Conservation (phyloP, 2,113 vertebrate species). For the Aleadryas rufinucha region DNA sequence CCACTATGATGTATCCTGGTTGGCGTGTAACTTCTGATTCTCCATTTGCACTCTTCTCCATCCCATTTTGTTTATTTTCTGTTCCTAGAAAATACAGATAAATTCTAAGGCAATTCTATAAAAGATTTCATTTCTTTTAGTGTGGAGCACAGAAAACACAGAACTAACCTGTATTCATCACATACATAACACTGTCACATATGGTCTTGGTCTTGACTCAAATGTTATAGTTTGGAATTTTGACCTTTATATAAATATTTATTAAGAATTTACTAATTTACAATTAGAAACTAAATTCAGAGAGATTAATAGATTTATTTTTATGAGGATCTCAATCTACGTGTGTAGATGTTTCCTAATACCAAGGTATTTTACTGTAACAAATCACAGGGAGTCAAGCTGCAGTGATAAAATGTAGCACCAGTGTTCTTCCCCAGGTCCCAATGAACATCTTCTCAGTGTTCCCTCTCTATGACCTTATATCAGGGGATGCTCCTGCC, state of each 20-base stretch:
- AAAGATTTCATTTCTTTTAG: neutral
- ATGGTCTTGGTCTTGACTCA: neutral
- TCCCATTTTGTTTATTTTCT: neutral
- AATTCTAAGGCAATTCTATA: neutral
- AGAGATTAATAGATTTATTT: neutral
- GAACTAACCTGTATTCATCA: neutral
- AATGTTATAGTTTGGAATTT: neutral
- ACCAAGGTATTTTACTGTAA: neutral
- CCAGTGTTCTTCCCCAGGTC: neutral
- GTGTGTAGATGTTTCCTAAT: neutral
- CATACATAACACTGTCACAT: neutral
- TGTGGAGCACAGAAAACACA: neutral
- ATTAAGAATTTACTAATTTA: neutral
- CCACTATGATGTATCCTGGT: neutral
- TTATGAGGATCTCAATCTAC: neutral
- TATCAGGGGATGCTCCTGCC: neutral
- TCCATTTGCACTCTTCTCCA: neutral
- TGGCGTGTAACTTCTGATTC: neutral
- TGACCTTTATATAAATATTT: neutral
- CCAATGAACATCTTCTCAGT: neutral
- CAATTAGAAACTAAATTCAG: neutral
- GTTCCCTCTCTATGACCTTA: neutral
- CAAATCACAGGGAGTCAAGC: neutral
- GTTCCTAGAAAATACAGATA: conserved; percentile 17
- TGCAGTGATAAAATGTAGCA: neutral